These are phyloP conservation scores for Phylloscopus trochilus DNA, from an alignment of 2,113 vertebrate genomes.

Conservation along the genomic window DNA sequence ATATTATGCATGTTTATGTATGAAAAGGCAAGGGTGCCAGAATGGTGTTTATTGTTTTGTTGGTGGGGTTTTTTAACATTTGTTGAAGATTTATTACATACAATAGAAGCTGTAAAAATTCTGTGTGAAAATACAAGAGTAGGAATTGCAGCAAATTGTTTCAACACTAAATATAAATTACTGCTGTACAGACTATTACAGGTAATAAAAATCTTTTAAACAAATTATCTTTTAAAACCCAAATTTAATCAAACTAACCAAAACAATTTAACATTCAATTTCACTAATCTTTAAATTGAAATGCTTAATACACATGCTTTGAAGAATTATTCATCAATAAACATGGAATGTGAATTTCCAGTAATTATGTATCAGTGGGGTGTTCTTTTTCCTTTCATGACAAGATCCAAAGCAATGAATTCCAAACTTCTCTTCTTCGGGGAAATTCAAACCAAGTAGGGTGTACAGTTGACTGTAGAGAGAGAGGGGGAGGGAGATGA, in stretches of 20 bases:
- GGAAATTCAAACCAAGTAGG: constrained; percentile 35
- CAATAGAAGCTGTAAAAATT: constrained; percentile 27
- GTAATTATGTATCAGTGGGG: constrained; percentile 24
- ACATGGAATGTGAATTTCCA: constrained; percentile 3
- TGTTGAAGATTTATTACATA: constrained; percentile 1
- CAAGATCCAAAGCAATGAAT: constrained; percentile 59
- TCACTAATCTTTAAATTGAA: constrained; percentile 47
- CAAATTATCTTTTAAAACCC: constrained; percentile 45
- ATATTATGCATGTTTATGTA: not conserved
- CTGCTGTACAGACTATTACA: constrained; percentile 33
- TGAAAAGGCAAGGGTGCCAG: constrained; percentile 16
- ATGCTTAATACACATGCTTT: constrained; percentile 35
- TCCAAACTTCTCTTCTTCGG: constrained; percentile 45
- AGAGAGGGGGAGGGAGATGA: not conserved
- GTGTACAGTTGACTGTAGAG: constrained; percentile 12
- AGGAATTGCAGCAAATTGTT: not conserved
- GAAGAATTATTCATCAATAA: constrained; percentile 47
- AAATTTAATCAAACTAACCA: constrained; percentile 60
- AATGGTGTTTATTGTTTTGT: not conserved
- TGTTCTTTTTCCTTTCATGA: not conserved
- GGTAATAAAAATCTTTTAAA: constrained; percentile 54
- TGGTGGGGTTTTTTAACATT: not conserved
- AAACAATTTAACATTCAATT: constrained; percentile 32
- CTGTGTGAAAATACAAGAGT: not conserved
- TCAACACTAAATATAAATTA: constrained; percentile 10